Evolutionary conservation across 2,113 vertebrate species (phyloP), one percentile per base, ranked within the genome.

Genomic region (Oxyura jamaicensis): DNA sequence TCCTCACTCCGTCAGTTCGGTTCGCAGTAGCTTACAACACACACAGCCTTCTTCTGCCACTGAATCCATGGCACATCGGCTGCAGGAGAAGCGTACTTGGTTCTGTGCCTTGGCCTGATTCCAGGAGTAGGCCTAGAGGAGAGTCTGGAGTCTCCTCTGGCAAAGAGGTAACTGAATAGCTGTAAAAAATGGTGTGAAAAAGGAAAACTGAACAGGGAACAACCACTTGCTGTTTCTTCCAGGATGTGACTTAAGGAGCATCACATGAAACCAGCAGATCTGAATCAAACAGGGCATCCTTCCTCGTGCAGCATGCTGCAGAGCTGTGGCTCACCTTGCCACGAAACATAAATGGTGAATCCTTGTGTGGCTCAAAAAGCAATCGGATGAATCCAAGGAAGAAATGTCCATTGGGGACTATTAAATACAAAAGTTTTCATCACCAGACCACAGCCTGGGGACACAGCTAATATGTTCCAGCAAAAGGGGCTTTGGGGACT

Each of bases 351-450:
- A 44, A 10, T 12, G 17, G 3, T 65, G 69, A 46, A 29, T 65
- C 56, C 65, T 52, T 44, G 53, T 10, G 39, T 56, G 65, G 36
- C 67, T 87, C 48, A 53, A 79, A 93, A 82, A 94, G 85, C 83
- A 88, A 20, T 16, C 50, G 92, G 67, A 69, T 80, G 50, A 74
- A 50, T 35, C 66, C 16, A 67, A 66, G 83, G 59, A 79, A 83
- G 60, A 88, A 62, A 44, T 20, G 75, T 80, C 82, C 36, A 7
- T 13, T 62, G 95, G 83, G 88, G 72, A 60, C 76, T 88, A 39
- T 90, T 88, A 91, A 83, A 91, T 60, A n/a, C 14, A 33, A 74
- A 95, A 93, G 67, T 17, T 92, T 86, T 92, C 83, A 72, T 91
- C 89, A 75, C n/a, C 52, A 52, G 76, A 41, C 68, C n/a, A 2